Evolutionary conservation across 1,140 invertebrate genomes (phyloP), one percentile per base, ranked within the genome.

Genomic region (Saccostrea glomerata): DNA sequence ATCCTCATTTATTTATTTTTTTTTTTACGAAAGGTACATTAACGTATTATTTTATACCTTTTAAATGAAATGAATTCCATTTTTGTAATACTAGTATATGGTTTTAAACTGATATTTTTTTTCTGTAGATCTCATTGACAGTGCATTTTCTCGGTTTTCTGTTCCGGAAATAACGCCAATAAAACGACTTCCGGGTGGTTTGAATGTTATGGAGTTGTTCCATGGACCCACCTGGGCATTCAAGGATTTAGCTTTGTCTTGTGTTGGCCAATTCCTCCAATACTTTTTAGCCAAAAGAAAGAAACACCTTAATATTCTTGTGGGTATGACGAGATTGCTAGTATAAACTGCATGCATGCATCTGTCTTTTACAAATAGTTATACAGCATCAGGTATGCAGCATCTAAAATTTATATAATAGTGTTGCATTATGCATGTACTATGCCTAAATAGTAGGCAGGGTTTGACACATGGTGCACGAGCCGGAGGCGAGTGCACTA

Each of bases 141-240:
- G 90, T 84, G 93, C 94, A 1, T 93, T 94, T 23, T 85, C 83
- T 56, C 91, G 89, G 30, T 95, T 95, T 84, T 89, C 87, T 58
- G 84, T 90, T 36, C 92, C 93, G 17, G 93, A 94, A 23, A 91
- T 95, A 13, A 92, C 94, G 11, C 91, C 93, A 4, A 90, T 95
- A 36, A 86, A 82, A 20, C 73, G 89, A 17, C 88, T 95, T 55
- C 86, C 91, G n/a, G 89, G 93, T 70, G 94, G 92, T 11, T 87
- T 95, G 9, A 94, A 90, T 40, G 92, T 96, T 13, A 92, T 95
- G 20, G 96, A 96, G 90, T 89, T 96, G 36, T 96, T 95, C 89
- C 95, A 96, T 91, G 96, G 96, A 5, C 90, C 90, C 30, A 96
- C 96, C 0, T 92, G 95, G 90, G 94, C 95, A 9, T 96, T 96